phyloP scores from a whole-genome alignment of 2,113 vertebrate species.

The Aleadryas rufinucha region DNA sequence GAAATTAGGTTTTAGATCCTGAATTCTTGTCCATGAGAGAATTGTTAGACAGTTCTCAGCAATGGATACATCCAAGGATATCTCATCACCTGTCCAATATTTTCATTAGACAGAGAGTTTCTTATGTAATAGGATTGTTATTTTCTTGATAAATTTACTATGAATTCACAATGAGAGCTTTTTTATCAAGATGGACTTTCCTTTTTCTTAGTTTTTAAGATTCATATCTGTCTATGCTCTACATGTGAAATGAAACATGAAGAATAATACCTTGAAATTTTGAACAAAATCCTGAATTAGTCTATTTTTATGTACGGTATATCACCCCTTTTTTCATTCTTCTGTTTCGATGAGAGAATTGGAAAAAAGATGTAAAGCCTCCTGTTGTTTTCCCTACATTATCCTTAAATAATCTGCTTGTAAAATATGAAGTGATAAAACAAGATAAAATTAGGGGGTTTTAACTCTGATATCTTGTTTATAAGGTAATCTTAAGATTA shows the following conservation, averaged over 20 bases:
- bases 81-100: background rate
- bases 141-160: background rate
- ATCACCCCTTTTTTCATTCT: background rate
- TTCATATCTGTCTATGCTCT: background rate
- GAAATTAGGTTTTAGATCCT: background rate
- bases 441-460: background rate
- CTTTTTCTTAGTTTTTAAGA: background rate
- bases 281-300: background rate
- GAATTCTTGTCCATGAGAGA: background rate
- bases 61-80: background rate
- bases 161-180: background rate
- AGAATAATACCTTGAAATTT: background rate
- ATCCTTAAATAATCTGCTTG: background rate
- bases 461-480: fast-evolving
- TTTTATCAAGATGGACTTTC: background rate
- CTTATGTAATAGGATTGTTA: background rate
- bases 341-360: background rate
- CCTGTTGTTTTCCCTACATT: background rate
- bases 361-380: background rate
- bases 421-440: background rate
- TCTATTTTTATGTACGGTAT: background rate
- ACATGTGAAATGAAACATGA: background rate
- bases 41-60: background rate
- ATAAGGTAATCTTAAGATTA: background rate
- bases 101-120: background rate